A percentile compares a stretch with the other conserved stretches of the same genome.
These are phyloP conservation scores for Epinotia ramella DNA, from an alignment of 2,888 invertebrate genomes.

Conservation along the genomic window DNA sequence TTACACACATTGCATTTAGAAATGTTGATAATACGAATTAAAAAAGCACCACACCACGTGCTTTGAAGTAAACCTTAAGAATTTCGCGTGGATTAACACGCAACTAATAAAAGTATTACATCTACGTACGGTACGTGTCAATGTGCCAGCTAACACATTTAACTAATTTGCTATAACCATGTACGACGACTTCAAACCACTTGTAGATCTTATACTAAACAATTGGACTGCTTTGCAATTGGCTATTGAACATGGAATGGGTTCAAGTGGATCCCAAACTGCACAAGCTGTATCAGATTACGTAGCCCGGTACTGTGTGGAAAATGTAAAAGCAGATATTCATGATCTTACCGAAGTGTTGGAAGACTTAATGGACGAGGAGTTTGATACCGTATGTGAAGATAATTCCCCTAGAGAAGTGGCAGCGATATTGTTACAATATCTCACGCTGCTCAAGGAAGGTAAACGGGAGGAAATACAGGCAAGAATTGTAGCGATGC, in stretches of 20 bases:
- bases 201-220: conserved; percentile 88
- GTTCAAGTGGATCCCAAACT: conserved; percentile 88
- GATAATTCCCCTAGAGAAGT: conserved; percentile 90
- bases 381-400: conserved; percentile 90
- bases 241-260: conserved; percentile 91
- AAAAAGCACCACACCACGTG: conserved; percentile 13
- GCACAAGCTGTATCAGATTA: conserved; percentile 88
- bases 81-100: background rate
- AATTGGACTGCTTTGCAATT: conserved; percentile 90
- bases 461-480: conserved; percentile 85
- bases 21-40: background rate
- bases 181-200: conserved; percentile 84
- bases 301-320: conserved; percentile 86
- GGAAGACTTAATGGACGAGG: conserved; percentile 90
- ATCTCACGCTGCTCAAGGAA: conserved; percentile 83
- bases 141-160: conserved; percentile 1
- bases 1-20: background rate
- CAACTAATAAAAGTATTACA: background rate
- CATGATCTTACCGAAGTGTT: conserved; percentile 87
- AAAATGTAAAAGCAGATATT: conserved; percentile 84
- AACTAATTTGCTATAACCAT: conserved; percentile 51
- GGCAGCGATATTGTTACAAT: conserved; percentile 84
- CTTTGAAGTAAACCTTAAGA: background rate
- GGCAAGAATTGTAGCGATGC: conserved; percentile 84
- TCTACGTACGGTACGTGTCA: background rate